A percentile compares a stretch with the other conserved stretches of the same genome.
phyloP scores from a whole-genome alignment of 2,888 invertebrate genomes.

The Caenorhabditis japonica region DNA sequence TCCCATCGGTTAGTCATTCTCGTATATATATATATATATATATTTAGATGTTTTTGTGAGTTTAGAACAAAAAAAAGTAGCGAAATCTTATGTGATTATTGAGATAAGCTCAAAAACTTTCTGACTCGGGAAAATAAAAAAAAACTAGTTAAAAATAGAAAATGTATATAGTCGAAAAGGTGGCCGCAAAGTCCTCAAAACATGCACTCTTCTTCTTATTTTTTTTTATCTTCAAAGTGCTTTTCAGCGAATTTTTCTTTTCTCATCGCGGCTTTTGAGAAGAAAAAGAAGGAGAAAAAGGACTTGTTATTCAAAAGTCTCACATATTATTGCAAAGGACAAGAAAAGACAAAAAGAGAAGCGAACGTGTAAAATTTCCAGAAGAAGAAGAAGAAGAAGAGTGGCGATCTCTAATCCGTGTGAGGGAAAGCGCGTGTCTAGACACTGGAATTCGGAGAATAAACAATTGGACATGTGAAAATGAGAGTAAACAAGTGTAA shows the following conservation, averaged over 20 bases:
- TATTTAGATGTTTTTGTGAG: conserved; percentile 1
- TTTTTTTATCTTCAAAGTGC: no score
- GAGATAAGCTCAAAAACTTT: conserved; percentile 23
- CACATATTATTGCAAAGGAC: not conserved
- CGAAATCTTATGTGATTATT: conserved; percentile 32
- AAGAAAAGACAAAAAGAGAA: conserved; percentile 6
- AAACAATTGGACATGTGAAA: no score
- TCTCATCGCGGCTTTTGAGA: not conserved
- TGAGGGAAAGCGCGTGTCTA: no score
- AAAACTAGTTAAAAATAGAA: conserved; percentile 6
- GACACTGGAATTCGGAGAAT: no score
- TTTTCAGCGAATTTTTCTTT: not conserved
- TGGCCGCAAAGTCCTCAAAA: conserved; percentile 18
- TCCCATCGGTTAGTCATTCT: conserved; percentile 32
- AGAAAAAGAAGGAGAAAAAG: not conserved
- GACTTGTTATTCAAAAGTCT: not conserved
- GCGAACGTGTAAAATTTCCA: not conserved
- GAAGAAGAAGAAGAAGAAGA: no score
- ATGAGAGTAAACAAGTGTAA: no score
- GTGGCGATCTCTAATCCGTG: no score
- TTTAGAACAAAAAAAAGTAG: no score
- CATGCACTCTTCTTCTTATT: conserved; percentile 16
- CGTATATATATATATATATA: not conserved
- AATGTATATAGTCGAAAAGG: not conserved
- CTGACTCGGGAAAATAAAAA: conserved; percentile 4